Percentiles rank a stretch among this genome's conserved stretches.
phyloP scores from a whole-genome alignment of 1,140 invertebrate species.

The Scylla paramamosain region DNA sequence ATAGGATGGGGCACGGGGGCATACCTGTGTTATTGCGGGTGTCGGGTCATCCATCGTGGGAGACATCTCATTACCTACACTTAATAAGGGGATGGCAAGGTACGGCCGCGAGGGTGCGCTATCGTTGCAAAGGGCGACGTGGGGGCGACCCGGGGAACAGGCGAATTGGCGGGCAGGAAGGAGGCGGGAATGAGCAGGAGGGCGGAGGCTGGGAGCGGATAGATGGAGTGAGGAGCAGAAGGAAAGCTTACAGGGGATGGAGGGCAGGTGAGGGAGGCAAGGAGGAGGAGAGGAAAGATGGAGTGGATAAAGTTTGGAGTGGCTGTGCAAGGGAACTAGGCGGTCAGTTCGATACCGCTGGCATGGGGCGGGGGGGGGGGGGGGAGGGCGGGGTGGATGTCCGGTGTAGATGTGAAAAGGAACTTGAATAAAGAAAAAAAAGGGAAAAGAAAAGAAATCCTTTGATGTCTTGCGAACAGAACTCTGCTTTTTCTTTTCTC shows the following conservation, averaged over 20 bases:
- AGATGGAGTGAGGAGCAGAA: background rate
- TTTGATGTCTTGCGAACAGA: too few relatives aligned
- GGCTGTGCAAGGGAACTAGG: background rate
- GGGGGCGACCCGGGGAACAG: background rate
- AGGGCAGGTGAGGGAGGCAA: background rate
- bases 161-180: background rate
- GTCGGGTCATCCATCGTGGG: slow-evolving; percentile 55
- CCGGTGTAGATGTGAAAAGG: background rate
- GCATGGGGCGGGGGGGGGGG: background rate
- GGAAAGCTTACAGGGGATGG: background rate
- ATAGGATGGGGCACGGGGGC: background rate
- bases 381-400: background rate
- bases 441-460: background rate
- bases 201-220: background rate
- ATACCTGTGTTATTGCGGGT: slow-evolving; percentile 36
- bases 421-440: background rate
- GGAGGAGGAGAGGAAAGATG: background rate
- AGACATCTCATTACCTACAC: slow-evolving; percentile 57
- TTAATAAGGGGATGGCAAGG: slow-evolving; percentile 33
- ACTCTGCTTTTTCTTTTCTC: too few relatives aligned
- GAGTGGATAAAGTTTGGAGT: slow-evolving; percentile 9
- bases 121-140: slow-evolving; percentile 14
- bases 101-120: slow-evolving; percentile 34
- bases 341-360: background rate
- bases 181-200: background rate